Evolutionary conservation across 1,140 invertebrate genomes (phyloP), one percentile per base, ranked within the genome.

Genomic region (Alviniconcha marisindica): DNA sequence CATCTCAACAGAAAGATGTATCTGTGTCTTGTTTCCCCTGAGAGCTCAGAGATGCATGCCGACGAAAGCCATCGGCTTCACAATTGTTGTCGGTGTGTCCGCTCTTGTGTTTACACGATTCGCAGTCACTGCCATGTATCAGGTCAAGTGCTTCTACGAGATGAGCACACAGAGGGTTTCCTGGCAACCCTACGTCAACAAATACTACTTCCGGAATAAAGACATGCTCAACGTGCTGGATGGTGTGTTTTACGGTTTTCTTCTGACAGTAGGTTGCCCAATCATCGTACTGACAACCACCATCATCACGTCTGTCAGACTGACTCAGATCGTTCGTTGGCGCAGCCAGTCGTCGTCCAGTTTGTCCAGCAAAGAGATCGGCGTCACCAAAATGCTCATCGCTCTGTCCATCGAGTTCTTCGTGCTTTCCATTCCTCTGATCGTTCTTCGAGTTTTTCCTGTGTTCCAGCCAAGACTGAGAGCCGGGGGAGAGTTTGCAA

Each of bases 171-270:
- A n/a, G 5, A 60, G 24, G 28, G 7, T 1, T 18, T 14, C 24
- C 21, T 60, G 56, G 56, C 18, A n/a, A 5, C 21, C n/a, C 0
- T n/a, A 18, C 1, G 31, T 36, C 36, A 73, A 15, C 0, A 36
- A 73, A 18, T 73, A 73, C 33, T 38, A 38, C 31, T 21, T 42
- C 40, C 36, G 24, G 44, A 76, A 76, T 31, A 76, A 76, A 76
- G 42, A 44, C 2, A 76, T 76, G 40, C 38, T 76, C 2, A n/a
- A 76, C 10, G n/a, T 44, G 40, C 31, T 76, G 28, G 73, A 76
- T n/a, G 73, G 73, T 42, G n/a, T 76, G 24, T 76, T 76, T n/a
- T 76, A 76, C 73, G 73, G 73, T 1, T 76, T 76, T 76, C 14
- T 31, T n/a, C 24, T 76, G 5, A n/a, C 38, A 76, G 21, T 76